These are phyloP conservation scores for Trachelus iudaicus DNA, from an alignment of 2,888 invertebrate species.

Conservation along the genomic window DNA sequence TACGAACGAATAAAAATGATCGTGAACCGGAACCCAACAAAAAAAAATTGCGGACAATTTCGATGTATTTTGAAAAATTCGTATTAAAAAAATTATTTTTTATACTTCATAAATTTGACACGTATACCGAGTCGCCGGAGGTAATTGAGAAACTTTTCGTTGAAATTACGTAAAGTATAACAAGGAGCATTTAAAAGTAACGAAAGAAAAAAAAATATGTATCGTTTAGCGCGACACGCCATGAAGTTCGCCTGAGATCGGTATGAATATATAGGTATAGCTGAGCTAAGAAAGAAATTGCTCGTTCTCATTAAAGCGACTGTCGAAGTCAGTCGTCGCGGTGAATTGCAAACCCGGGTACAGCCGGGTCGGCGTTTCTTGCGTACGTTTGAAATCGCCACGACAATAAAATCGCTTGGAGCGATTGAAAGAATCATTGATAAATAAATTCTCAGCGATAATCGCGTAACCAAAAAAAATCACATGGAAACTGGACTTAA, in stretches of 20 bases:
- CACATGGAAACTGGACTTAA: not conserved
- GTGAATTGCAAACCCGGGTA: not conserved
- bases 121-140: too few species aligned
- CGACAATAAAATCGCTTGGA: not conserved
- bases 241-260: not conserved
- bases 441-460: not conserved
- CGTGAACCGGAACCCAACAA: not conserved
- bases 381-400: not conserved
- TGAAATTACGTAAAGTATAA: slow-evolving; percentile 1
- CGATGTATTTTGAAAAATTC: not conserved
- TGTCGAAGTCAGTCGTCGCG: not conserved
- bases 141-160: not conserved
- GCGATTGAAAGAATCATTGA: not conserved
- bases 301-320: slow-evolving; percentile 3
- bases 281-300: slow-evolving; percentile 1
- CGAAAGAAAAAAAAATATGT: not conserved
- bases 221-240: not conserved
- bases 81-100: not conserved
- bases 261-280: not conserved
- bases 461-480: not conserved
- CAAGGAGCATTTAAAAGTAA: not conserved
- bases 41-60: not conserved
- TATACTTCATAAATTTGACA: not conserved
- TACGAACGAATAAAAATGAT: not conserved
- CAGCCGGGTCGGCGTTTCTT: not conserved